Conservation (phyloP, 2,113 vertebrate species). For the Grallaria varia region DNA sequence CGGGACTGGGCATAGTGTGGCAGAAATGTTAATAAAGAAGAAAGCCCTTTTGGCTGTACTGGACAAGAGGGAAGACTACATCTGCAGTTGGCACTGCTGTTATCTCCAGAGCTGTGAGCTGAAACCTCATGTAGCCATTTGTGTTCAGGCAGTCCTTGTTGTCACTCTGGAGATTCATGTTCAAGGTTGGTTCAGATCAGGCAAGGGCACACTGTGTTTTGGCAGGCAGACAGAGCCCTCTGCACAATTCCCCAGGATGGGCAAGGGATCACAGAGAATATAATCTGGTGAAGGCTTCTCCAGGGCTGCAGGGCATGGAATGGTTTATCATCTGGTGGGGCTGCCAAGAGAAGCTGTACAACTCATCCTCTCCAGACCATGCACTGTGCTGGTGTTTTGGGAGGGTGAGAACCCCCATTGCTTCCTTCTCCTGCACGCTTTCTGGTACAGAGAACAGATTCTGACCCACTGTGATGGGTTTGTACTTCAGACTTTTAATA, state of each 20-base stretch:
- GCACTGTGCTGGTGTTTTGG: neutral
- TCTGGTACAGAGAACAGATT: neutral
- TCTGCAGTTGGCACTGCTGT: neutral
- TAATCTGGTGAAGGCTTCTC: neutral
- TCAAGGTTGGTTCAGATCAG: neutral
- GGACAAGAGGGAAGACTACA: neutral
- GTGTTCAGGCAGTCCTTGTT: neutral
- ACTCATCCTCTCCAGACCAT: neutral
- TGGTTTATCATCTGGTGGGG: neutral
- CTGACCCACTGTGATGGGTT: neutral
- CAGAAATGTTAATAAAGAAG: neutral
- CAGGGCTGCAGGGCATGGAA: neutral
- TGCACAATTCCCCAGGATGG: accelerated
- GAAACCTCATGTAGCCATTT: neutral
- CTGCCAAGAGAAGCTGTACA: neutral
- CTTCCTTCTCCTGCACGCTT: neutral
- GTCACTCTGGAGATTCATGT: neutral
- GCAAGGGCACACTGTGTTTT: neutral
- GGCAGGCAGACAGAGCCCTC: neutral
- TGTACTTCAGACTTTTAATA: neutral
- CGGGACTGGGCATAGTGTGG: neutral
- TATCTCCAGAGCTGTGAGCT: neutral
- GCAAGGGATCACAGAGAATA: neutral
- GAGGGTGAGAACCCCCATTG: neutral
- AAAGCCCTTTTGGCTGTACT: neutral